Evolutionary conservation across 2,797 vertebrate genomes (phyloP), one percentile per base, ranked within the genome.

Genomic region (Antennarius maculatus): DNA sequence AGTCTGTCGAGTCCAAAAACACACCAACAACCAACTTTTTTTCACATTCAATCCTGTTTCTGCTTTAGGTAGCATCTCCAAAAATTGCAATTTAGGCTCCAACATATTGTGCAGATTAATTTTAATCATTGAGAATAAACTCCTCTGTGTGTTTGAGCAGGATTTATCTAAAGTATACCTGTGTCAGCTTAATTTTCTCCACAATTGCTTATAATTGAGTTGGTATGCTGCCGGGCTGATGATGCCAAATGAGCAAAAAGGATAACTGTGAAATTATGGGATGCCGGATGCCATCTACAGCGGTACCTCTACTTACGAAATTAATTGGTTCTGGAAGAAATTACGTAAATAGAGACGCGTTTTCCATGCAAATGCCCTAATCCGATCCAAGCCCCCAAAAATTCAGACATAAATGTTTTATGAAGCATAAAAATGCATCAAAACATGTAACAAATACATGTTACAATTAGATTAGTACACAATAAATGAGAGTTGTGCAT

Each of bases 61-160:
- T 23, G 23, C 23, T n/a, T n/a, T n/a, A n/a, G n/a, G n/a, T n/a
- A 54, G 66, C 43, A 43, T 17, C 62, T 77, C 16, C 23, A 23
- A 23, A 23, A 23, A 23, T 1, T 23, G 23, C 23, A 23, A 69
- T 74, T 54, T 70, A 57, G 62, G 58, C 59, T 15, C 13, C 61
- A 61, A 43, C 50, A 74, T 61, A 76, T 75, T 76, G 53, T 62
- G 61, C 45, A 66, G 71, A 72, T 76, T 76, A n/a, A 80, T 83
- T 69, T 49, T 59, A 73, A 68, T 77, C 63, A 69, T 58, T 52
- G 17, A 37, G 27, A 50, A 27, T 29, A 18, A n/a, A 41, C 53
- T 42, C 28, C 41, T 76, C 61, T 78, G 59, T 53, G 53, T 54
- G 69, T 70, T 48, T 16, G 59, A 66, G 55, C 12, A 39, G 49